phyloP scores from a whole-genome alignment of 2,797 vertebrate genomes.

The Coccyzus lansbergi region DNA sequence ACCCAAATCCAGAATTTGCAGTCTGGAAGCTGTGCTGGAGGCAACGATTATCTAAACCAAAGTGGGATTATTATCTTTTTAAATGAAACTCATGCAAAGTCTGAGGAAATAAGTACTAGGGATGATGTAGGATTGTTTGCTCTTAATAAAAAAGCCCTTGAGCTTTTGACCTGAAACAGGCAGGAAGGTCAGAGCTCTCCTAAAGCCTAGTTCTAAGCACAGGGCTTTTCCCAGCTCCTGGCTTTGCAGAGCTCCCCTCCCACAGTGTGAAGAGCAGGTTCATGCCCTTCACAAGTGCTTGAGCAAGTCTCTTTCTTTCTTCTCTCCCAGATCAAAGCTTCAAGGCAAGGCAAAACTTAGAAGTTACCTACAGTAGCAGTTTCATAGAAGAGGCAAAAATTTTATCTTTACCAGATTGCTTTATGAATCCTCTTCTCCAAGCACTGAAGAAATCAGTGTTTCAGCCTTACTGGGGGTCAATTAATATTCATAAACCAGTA shows the following conservation, averaged over 20 bases:
- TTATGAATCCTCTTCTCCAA: background rate
- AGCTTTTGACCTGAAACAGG: background rate
- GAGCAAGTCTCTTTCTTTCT: background rate
- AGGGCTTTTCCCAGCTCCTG: background rate
- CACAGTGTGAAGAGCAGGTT: background rate
- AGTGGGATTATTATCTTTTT: background rate
- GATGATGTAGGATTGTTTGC: background rate
- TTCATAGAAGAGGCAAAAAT: background rate
- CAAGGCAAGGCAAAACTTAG: background rate
- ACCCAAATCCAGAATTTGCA: background rate
- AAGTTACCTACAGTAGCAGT: background rate
- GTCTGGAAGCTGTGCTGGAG: background rate
- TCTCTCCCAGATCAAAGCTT: background rate
- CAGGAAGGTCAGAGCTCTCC: background rate
- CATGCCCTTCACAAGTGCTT: background rate
- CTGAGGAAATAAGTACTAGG: background rate
- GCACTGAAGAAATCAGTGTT: background rate
- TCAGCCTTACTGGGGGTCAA: background rate
- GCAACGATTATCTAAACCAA: background rate
- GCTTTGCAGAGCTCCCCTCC: background rate
- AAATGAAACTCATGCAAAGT: background rate
- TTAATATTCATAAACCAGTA: background rate
- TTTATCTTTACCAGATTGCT: background rate
- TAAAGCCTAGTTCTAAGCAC: background rate
- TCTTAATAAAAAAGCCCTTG: background rate